A percentile compares a stretch with the other conserved stretches of the same genome.
Conservation (phyloP, 1,140 invertebrate genomes). For the Agraylea sexmaculata region DNA sequence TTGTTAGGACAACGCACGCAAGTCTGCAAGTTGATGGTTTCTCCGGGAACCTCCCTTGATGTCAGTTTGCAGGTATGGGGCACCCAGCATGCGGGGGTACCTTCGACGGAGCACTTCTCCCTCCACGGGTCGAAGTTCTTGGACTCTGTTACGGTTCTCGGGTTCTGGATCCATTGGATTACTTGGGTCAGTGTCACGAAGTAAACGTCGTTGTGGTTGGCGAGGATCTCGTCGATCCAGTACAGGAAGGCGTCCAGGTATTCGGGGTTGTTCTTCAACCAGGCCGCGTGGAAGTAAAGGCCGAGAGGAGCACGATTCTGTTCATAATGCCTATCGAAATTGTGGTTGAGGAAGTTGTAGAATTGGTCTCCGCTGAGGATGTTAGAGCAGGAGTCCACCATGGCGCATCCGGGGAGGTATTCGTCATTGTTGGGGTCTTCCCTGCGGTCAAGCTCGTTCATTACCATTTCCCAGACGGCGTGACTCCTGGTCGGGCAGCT, state of each 20-base stretch:
- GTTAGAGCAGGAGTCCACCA: constrained; percentile 94
- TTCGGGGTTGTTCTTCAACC: constrained; percentile 90
- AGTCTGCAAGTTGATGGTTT: constrained; percentile 86
- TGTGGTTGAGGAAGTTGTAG: constrained; percentile 92
- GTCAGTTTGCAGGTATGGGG: constrained; percentile 83
- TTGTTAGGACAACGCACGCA: constrained; percentile 87
- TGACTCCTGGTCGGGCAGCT: constrained; percentile 85
- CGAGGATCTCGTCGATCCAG: constrained; percentile 87
- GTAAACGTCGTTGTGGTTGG: constrained; percentile 84
- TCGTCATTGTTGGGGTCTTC: constrained; percentile 87
- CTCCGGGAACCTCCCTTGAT: constrained; percentile 83
- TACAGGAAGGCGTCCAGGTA: constrained; percentile 86
- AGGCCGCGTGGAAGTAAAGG: constrained; percentile 91
- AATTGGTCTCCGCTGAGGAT: constrained; percentile 88
- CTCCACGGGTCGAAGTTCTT: constrained; percentile 91
- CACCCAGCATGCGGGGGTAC: constrained; percentile 69
- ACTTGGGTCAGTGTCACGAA: constrained; percentile 97
- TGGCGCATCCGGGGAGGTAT: constrained; percentile 84
- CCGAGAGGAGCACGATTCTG: constrained; percentile 88
- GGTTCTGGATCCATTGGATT: constrained; percentile 94
- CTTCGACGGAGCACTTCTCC: constrained; percentile 79
- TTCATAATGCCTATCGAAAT: constrained; percentile 90
- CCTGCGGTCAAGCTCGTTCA: constrained; percentile 87
- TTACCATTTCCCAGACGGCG: constrained; percentile 96
- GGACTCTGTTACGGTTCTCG: constrained; percentile 67